Conservation (phyloP, 2,888 invertebrate species). For the Diplolepis rosae region DNA sequence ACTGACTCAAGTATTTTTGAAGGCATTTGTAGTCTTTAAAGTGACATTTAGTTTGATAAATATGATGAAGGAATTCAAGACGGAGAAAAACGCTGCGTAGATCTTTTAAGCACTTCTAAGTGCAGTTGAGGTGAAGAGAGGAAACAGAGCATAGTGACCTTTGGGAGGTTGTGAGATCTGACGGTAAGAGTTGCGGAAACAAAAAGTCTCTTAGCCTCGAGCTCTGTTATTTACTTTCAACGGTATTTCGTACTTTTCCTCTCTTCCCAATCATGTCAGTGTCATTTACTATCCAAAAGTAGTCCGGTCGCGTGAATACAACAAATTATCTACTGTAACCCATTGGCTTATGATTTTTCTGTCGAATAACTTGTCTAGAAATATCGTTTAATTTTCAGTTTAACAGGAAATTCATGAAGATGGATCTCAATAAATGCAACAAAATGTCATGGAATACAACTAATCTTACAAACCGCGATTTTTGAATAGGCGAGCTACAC, state of each 20-base stretch:
- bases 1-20: too few relatives aligned
- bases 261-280: slow-evolving; percentile 23
- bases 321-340: too few relatives aligned
- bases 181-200: slow-evolving; percentile 22
- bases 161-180: slow-evolving; percentile 14
- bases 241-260: slow-evolving; percentile 15
- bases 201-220: slow-evolving; percentile 22
- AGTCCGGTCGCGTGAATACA: slow-evolving; percentile 4
- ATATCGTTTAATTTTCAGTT: too few relatives aligned
- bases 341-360: too few relatives aligned
- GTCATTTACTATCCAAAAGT: slow-evolving; percentile 23
- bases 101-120: slow-evolving; percentile 26
- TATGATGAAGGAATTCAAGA: slow-evolving; percentile 14
- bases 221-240: slow-evolving; percentile 23
- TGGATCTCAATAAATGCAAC: too few relatives aligned
- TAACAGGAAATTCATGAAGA: too few relatives aligned
- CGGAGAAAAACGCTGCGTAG: slow-evolving; percentile 7
- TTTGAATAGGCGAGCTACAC: too few relatives aligned
- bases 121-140: background rate
- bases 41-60: slow-evolving; percentile 13
- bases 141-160: slow-evolving; percentile 22
- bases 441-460: too few relatives aligned
- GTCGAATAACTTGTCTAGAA: too few relatives aligned
- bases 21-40: too few relatives aligned
- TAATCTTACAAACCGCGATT: too few relatives aligned